Conservation (phyloP, 2,113 vertebrate genomes). For the Saimiri boliviensis region DNA sequence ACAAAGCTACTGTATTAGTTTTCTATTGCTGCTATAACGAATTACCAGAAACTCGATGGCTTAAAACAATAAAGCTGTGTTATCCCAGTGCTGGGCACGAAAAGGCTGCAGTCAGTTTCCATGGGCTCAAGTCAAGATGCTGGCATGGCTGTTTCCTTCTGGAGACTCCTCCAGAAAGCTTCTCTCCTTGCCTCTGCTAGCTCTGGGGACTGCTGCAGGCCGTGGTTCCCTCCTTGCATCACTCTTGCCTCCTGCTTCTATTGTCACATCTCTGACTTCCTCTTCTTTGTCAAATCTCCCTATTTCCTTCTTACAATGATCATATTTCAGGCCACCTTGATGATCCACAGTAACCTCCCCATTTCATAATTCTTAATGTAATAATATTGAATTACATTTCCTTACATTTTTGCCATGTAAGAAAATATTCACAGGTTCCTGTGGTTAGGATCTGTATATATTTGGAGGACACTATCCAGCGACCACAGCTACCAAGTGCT, state of each 20-base stretch:
- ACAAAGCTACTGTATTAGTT: not conserved
- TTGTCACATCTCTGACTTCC: not conserved
- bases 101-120: not conserved
- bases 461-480: not conserved
- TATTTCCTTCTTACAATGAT: not conserved
- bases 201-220: not conserved
- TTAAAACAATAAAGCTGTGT: not conserved
- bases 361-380: not conserved
- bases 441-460: not conserved
- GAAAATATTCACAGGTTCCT: not conserved
- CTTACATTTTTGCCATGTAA: not conserved
- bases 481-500: not conserved
- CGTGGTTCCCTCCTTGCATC: not conserved
- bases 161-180: not conserved
- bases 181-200: not conserved
- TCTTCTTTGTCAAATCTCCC: not conserved
- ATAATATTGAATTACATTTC: not conserved
- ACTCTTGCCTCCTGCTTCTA: not conserved
- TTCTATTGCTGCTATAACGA: not conserved
- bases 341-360: not conserved
- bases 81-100: not conserved
- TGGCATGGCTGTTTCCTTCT: no score
- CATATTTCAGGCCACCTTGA: not conserved
- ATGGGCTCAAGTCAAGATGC: not conserved
- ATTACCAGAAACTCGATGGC: not conserved